phyloP scores from a whole-genome alignment of 1,140 invertebrate genomes.

The Heliconius himera region DNA sequence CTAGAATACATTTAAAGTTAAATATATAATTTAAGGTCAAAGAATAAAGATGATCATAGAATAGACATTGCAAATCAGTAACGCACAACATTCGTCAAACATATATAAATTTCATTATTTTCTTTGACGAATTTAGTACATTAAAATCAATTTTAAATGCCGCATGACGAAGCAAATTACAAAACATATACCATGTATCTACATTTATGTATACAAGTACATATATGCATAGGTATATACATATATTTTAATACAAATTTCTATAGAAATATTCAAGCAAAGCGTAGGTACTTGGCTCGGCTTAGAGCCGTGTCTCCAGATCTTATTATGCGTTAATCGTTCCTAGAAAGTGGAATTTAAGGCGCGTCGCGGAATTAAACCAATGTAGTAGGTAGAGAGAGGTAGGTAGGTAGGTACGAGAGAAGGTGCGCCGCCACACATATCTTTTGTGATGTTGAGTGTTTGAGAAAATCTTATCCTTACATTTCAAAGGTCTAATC shows the following conservation, averaged over 20 bases:
- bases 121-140: too few relatives aligned
- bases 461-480: not conserved
- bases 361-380: conserved; percentile 6
- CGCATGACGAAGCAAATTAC: not conserved
- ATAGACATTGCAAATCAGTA: too few relatives aligned
- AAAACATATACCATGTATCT: not conserved
- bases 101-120: too few relatives aligned
- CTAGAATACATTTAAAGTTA: too few relatives aligned
- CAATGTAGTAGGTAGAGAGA: not conserved
- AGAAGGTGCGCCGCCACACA: conserved; percentile 1
- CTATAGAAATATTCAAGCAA: not conserved
- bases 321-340: conserved; percentile 11
- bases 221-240: not conserved
- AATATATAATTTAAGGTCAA: too few relatives aligned
- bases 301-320: conserved; percentile 10
- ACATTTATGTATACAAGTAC: not conserved
- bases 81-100: too few relatives aligned
- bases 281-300: not conserved
- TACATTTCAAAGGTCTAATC: not conserved
- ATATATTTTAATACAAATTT: conserved; percentile 9
- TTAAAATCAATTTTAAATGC: not conserved
- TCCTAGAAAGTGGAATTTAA: conserved; percentile 18
- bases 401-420: not conserved
- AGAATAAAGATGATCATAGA: too few relatives aligned
- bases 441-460: not conserved